phyloP scores from a whole-genome alignment of 2,113 vertebrate species.

The Benthochromis sp. region DNA sequence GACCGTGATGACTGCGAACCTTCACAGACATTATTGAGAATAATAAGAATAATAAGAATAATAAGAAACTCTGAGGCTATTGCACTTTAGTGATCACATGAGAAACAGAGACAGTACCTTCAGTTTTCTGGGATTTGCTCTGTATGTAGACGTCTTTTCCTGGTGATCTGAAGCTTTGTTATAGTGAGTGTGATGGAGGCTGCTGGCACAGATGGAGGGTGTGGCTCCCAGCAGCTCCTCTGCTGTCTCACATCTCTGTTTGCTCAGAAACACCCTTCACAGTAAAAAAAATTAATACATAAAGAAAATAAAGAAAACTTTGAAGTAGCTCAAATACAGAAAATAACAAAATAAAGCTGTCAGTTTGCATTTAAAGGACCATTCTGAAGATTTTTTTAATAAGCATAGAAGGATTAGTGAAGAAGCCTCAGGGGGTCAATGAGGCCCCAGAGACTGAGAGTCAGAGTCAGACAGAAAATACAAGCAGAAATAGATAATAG shows the following conservation, averaged over 20 bases:
- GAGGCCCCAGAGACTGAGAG: not conserved
- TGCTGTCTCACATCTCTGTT: not conserved
- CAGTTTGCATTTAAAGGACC: not conserved
- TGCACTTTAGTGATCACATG: not conserved
- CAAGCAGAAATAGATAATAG: not conserved
- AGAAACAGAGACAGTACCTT: not conserved
- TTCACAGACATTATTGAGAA: not conserved
- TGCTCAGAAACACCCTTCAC: not conserved
- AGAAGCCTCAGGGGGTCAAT: not conserved
- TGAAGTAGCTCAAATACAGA: not conserved
- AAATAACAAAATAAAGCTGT: not conserved
- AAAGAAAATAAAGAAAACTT: not conserved
- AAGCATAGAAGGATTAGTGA: not conserved
- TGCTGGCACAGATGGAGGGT: not conserved
- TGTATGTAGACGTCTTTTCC: not conserved
- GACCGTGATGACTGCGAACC: not conserved
- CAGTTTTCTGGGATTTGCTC: not conserved
- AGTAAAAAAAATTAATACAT: not conserved
- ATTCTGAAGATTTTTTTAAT: not conserved
- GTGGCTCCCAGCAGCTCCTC: not conserved
- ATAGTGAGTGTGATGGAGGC: not conserved
- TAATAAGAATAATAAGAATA: too few relatives aligned
- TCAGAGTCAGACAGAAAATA: not conserved
- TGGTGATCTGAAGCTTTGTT: not conserved
- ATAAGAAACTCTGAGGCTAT: fast-evolving